Evolutionary conservation across 35 echinoderm and acorn worm genomes (phyloP).

Genomic region (Heliocidaris erythrogramma): DNA sequence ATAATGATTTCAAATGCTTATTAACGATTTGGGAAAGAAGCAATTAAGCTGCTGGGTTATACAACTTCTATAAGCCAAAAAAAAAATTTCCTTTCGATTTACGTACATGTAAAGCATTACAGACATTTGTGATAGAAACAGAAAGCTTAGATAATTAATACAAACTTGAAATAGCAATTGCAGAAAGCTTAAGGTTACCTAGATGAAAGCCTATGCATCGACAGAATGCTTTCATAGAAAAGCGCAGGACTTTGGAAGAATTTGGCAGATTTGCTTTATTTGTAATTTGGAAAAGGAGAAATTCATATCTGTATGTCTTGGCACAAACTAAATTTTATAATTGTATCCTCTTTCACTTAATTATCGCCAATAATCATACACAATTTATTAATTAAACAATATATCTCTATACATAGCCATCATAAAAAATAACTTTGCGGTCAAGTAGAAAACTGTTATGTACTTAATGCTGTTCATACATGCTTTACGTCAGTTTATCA

Average conservation of each 20-base stretch:
- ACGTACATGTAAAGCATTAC: too few species aligned
- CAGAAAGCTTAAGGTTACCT: background rate
- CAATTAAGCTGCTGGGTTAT: background rate
- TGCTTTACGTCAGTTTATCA: background rate
- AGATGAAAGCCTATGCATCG: background rate
- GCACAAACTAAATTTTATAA: background rate
- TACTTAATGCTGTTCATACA: background rate
- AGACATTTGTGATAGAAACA: background rate
- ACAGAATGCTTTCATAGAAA: background rate
- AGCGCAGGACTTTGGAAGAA: background rate
- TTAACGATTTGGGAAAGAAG: background rate
- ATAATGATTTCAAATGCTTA: background rate
- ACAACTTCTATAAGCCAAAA: background rate
- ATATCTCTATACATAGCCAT: too few species aligned
- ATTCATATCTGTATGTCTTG: background rate
- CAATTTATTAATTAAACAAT: too few species aligned
- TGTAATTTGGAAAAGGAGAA: background rate
- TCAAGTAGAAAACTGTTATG: background rate
- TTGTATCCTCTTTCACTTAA: background rate
- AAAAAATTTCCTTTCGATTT: background rate
- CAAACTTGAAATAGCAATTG: background rate
- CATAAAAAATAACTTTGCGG: background rate
- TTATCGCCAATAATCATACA: background rate
- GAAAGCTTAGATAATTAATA: background rate
- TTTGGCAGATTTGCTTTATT: background rate